Evolutionary conservation across 2,797 vertebrate species (phyloP), one percentile per base, ranked within the genome.

Genomic region (Phoebastria nigripes): DNA sequence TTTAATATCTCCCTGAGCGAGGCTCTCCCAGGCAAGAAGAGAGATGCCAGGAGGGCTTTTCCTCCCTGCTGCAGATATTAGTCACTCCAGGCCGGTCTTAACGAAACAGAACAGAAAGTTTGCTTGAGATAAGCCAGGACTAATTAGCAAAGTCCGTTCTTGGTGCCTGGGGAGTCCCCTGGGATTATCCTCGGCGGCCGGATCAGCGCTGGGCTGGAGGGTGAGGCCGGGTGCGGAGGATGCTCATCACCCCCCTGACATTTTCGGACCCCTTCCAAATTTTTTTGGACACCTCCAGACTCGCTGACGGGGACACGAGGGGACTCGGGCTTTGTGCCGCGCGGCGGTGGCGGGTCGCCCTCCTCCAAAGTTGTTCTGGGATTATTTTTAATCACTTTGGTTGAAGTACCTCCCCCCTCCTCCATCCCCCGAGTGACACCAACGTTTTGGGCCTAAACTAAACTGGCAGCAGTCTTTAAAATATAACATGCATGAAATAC

Each of bases 31-130:
- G 91, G 92, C 94, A 71, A 86, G 73, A 28, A 18, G 69, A 67
- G 91, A 78, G 87, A 71, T 93, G 95, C 91, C 92, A 56, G 85
- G 47, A 78, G 77, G 49, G 63, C 13, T 95, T 94, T 89, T 88
- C 83, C 86, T 93, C 81, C 41, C 62, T 39, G 54, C 76, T 67
- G 41, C 76, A 78, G n/a, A 12, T 65, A n/a, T 52, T 44, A 47
- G 39, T 85, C 77, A 2, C 41, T 74, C 39, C 62, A 37, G 79
- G 46, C 71, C 3, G 0, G 6, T 31, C 16, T 81, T 55, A 49
- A 79, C 61, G 67, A 69, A 74, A 39, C 37, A 18, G 74, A 82
- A 66, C 24, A 3, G 55, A 10, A 74, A 71, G 31, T 52, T 65
- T 33, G n/a, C 56, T 46, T 44, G 18, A 79, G 46, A 65, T 81